phyloP scores from a whole-genome alignment of 2,797 vertebrate species.

The Lagocephalus sceleratus region DNA sequence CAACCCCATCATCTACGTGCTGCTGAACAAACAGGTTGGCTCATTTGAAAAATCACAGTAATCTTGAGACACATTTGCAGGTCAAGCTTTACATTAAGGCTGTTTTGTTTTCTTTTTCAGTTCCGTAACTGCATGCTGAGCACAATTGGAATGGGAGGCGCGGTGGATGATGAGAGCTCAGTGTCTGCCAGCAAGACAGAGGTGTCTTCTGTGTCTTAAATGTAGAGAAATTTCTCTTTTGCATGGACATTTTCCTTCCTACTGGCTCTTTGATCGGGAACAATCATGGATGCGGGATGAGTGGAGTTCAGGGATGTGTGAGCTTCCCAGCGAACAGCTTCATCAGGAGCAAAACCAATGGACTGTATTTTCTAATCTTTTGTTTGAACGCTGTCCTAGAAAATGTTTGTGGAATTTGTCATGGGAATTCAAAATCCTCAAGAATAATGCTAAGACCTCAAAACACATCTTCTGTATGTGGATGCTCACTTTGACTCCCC shows the following conservation, averaged over 20 bases:
- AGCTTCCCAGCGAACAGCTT: slow-evolving; percentile 14
- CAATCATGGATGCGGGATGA: slow-evolving; percentile 19
- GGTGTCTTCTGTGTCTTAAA: slow-evolving; percentile 26
- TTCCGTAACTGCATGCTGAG: slow-evolving; percentile 66
- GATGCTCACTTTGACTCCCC: slow-evolving; percentile 24
- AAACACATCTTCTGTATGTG: slow-evolving; percentile 14
- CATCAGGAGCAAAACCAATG: slow-evolving; percentile 9
- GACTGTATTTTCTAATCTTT: slow-evolving; percentile 16
- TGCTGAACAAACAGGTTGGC: slow-evolving; percentile 84
- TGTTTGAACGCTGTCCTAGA: slow-evolving; percentile 7
- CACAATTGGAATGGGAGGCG: slow-evolving; percentile 75
- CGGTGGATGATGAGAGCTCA: slow-evolving; percentile 76
- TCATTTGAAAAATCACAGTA: not conserved
- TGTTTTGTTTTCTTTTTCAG: slow-evolving; percentile 17
- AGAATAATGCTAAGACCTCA: slow-evolving; percentile 11
- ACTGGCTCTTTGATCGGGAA: slow-evolving; percentile 23
- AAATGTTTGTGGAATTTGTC: slow-evolving; percentile 1
- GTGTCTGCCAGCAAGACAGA: slow-evolving; percentile 75
- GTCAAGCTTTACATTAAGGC: slow-evolving; percentile 7
- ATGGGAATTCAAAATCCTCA: slow-evolving; percentile 18
- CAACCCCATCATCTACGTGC: slow-evolving; percentile 72
- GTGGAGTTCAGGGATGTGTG: slow-evolving; percentile 12
- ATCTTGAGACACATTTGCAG: not conserved
- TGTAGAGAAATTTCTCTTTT: slow-evolving; percentile 25
- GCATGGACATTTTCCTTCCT: slow-evolving; percentile 15